These are phyloP conservation scores for Drosophila rufa DNA, from an alignment of 1,140 invertebrate species.

Conservation along the genomic window DNA sequence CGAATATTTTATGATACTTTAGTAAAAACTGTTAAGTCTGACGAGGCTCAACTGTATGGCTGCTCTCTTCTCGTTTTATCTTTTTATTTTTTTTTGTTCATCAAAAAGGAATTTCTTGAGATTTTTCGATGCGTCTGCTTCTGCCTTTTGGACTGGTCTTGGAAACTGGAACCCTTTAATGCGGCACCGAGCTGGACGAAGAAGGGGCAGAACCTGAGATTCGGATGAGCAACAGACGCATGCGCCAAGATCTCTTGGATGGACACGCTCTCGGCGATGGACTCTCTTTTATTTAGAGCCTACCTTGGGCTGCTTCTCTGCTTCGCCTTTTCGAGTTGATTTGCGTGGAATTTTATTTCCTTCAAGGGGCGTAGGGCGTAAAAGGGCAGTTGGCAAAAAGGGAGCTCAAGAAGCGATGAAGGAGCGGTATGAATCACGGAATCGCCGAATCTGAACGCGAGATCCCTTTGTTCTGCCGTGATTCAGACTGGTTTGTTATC, in stretches of 20 bases:
- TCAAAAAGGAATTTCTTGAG: slow-evolving; percentile 75
- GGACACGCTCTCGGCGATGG: slow-evolving; percentile 39
- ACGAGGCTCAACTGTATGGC: slow-evolving; percentile 13
- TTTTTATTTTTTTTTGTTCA: slow-evolving; percentile 56
- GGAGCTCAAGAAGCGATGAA: slow-evolving; percentile 8
- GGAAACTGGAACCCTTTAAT: slow-evolving; percentile 74
- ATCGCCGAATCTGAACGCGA: slow-evolving; percentile 27
- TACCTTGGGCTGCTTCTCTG: slow-evolving; percentile 36
- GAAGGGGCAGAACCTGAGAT: neutral
- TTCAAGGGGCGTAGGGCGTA: slow-evolving; percentile 14
- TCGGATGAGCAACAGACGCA: slow-evolving; percentile 69
- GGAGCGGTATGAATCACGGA: slow-evolving; percentile 50
- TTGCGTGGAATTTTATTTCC: slow-evolving; percentile 79
- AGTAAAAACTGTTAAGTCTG: neutral
- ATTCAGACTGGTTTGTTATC: slow-evolving; percentile 24
- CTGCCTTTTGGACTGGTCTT: slow-evolving; percentile 71
- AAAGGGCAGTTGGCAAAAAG: neutral
- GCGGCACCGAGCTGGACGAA: neutral
- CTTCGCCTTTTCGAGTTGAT: slow-evolving; percentile 67
- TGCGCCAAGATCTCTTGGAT: slow-evolving; percentile 70
- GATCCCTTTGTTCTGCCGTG: slow-evolving; percentile 32
- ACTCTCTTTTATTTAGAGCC: slow-evolving; percentile 34
- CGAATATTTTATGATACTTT: too few relatives aligned
- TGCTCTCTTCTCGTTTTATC: slow-evolving; percentile 21
- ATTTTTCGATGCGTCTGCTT: slow-evolving; percentile 65